Evolutionary conservation across 1,140 invertebrate genomes (phyloP).

Genomic region (Venustaconcha ellipsiformis): DNA sequence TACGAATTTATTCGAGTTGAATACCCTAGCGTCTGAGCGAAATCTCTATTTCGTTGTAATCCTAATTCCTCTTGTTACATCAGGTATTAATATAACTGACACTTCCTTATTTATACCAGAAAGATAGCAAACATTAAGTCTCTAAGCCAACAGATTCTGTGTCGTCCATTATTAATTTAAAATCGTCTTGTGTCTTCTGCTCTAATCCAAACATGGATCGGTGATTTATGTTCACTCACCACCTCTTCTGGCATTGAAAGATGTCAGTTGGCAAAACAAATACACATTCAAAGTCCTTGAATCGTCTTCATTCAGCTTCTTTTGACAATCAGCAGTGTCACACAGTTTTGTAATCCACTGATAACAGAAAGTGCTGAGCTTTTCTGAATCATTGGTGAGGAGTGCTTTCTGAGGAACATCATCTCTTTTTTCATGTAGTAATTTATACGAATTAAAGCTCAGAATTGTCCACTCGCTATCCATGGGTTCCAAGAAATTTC

Average conservation of each 20-base stretch:
- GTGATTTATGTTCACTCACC: constrained; percentile 9
- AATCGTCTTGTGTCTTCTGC: background rate
- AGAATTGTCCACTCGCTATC: too few species aligned
- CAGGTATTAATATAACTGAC: constrained; percentile 7
- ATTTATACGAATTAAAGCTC: too few species aligned
- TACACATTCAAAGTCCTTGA: too few species aligned
- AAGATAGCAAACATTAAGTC: constrained; percentile 15
- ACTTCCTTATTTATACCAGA: constrained; percentile 8
- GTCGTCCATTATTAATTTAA: constrained; percentile 1
- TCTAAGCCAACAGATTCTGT: background rate
- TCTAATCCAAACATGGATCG: background rate
- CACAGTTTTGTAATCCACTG: too few species aligned
- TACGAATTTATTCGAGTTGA: constrained; percentile 4
- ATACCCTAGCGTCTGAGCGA: background rate
- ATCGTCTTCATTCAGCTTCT: too few species aligned
- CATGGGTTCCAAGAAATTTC: too few species aligned
- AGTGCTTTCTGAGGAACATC: too few species aligned
- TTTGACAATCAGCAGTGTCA: too few species aligned
- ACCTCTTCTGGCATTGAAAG: constrained; percentile 15
- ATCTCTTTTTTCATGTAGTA: too few species aligned
- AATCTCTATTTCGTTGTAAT: constrained; percentile 4
- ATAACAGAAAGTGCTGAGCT: too few species aligned
- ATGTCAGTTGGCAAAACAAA: background rate
- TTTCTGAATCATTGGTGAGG: too few species aligned
- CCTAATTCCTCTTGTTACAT: constrained; percentile 10